These are phyloP conservation scores for Eolophus roseicapilla DNA, from an alignment of 2,113 vertebrate genomes.

Conservation along the genomic window DNA sequence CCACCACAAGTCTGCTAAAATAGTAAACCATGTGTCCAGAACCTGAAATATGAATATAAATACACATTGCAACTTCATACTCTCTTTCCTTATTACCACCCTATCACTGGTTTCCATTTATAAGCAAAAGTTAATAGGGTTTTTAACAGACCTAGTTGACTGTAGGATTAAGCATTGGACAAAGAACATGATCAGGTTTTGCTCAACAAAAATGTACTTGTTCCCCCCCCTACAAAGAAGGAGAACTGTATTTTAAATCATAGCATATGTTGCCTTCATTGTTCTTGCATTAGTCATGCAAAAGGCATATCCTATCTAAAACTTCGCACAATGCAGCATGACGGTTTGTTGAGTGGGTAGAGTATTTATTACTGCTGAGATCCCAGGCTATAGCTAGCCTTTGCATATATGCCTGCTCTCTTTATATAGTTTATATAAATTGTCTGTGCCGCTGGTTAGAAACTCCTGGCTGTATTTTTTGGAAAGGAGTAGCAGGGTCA, in stretches of 20 bases:
- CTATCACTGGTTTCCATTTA: neutral
- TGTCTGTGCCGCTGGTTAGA: neutral
- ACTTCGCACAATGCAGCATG: slow-evolving; percentile 25
- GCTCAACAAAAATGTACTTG: neutral
- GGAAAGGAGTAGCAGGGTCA: neutral
- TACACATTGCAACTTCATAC: neutral
- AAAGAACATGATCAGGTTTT: slow-evolving; percentile 6
- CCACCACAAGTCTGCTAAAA: neutral
- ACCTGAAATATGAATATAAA: neutral
- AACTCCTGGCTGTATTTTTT: neutral
- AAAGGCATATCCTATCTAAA: slow-evolving; percentile 23
- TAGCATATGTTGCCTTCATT: slow-evolving; percentile 51
- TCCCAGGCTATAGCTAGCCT: neutral
- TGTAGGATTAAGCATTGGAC: neutral
- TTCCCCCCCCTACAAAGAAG: neutral
- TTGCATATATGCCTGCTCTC: neutral
- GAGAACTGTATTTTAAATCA: slow-evolving; percentile 39
- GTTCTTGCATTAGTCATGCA: slow-evolving; percentile 53
- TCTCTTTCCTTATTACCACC: neutral
- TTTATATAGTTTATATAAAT: neutral
- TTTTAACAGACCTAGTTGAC: neutral
- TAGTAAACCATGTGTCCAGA: neutral
- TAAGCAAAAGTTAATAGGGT: neutral
- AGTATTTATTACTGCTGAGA: slow-evolving; percentile 44
- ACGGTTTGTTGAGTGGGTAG: slow-evolving; percentile 28